Conservation (phyloP, 2,113 vertebrate genomes). For the Myodes glareolus region DNA sequence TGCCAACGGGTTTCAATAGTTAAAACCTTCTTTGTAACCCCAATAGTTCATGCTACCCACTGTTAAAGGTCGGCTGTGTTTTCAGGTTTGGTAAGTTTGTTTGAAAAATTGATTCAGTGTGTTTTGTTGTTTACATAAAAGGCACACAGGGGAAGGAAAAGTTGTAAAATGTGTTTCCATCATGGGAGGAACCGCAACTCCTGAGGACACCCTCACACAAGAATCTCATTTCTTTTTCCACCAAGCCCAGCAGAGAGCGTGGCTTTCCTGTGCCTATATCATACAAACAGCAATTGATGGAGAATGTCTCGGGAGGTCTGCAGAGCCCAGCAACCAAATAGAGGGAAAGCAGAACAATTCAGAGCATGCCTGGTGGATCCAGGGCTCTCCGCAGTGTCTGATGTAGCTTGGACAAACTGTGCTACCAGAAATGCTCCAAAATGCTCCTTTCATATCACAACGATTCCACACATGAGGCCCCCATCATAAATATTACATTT, state of each 20-base stretch:
- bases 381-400: neutral
- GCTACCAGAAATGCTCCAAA: neutral
- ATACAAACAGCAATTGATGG: neutral
- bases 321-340: neutral
- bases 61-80: slow-evolving; percentile 78
- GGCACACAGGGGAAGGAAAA: slow-evolving; percentile 76
- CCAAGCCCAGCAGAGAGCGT: neutral
- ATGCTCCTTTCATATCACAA: neutral
- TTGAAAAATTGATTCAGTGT: slow-evolving; percentile 84
- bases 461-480: neutral
- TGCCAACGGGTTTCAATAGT: slow-evolving; percentile 83
- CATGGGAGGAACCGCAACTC: neutral
- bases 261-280: neutral
- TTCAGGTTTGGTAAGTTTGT: slow-evolving; percentile 83
- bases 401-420: neutral
- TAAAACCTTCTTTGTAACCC: slow-evolving; percentile 87
- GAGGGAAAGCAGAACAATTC: neutral
- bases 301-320: slow-evolving; percentile 54
- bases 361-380: neutral
- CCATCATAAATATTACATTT: neutral
- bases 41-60: slow-evolving; percentile 81
- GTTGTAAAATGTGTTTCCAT: slow-evolving; percentile 75
- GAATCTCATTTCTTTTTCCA: slow-evolving; percentile 53
- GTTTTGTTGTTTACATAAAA: slow-evolving; percentile 83
- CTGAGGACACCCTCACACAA: slow-evolving; percentile 29